Percentiles rank a stretch among this genome's conserved stretches.
Conservation (phyloP, 2,888 invertebrate species). For the Formica aserva region DNA sequence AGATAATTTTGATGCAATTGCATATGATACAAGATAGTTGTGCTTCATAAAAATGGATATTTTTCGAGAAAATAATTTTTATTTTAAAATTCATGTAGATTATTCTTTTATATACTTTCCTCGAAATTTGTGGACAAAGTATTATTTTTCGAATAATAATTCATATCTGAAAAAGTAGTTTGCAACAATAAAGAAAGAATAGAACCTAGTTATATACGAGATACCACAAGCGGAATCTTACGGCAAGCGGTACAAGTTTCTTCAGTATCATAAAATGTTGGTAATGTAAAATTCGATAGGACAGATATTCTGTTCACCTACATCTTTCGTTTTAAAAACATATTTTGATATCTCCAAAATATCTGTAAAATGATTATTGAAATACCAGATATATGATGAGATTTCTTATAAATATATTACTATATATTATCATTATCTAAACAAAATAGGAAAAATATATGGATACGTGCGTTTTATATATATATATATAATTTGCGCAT, state of each 20-base stretch:
- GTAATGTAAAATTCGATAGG: background rate
- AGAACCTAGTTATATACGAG: background rate
- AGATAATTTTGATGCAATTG: background rate
- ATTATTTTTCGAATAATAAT: background rate
- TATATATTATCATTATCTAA: background rate
- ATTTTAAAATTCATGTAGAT: background rate
- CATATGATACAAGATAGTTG: background rate
- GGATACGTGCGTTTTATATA: background rate
- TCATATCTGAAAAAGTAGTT: background rate
- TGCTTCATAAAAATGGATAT: background rate
- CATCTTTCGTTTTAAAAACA: background rate
- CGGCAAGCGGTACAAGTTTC: constrained; percentile 1
- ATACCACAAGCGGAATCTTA: constrained; percentile 22
- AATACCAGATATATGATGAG: background rate
- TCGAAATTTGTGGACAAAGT: background rate
- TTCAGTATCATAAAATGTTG: background rate
- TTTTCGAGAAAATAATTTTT: background rate
- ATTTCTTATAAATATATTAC: background rate
- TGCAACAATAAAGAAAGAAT: background rate
- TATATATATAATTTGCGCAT: background rate
- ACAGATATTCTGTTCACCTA: background rate
- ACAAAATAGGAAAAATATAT: constrained; percentile 5
- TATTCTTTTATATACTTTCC: background rate
- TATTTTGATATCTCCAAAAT: background rate
- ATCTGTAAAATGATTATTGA: background rate